These are phyloP conservation scores for Propithecus deckenii DNA, from an alignment of 2,797 vertebrate genomes.

Conservation along the genomic window DNA sequence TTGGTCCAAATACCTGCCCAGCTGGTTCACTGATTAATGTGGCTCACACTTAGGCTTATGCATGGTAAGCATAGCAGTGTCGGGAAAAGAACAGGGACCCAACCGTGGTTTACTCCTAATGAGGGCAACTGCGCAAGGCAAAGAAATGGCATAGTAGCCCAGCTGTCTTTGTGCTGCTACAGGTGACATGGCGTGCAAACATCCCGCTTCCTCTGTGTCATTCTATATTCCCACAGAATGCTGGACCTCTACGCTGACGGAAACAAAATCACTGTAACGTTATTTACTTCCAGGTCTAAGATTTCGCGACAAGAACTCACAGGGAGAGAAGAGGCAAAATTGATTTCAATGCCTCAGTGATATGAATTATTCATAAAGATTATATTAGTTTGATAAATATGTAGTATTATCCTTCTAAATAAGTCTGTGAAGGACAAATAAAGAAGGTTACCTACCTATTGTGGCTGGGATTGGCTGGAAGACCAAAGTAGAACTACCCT, in stretches of 20 bases:
- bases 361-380: not conserved
- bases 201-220: not conserved
- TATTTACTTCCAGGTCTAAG: not conserved
- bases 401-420: not conserved
- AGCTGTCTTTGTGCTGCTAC: not conserved
- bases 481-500: not conserved
- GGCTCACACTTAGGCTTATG: not conserved
- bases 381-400: not conserved
- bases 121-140: not conserved
- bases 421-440: not conserved
- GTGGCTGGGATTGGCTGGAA: not conserved
- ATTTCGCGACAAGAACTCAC: not conserved
- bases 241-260: not conserved
- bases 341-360: not conserved
- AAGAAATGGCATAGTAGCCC: not conserved
- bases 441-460: not conserved
- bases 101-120: not conserved
- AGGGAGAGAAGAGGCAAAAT: not conserved
- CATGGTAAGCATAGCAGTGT: not conserved
- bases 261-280: not conserved
- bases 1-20: not conserved
- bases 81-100: not conserved
- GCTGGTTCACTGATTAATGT: not conserved
- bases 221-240: not conserved
- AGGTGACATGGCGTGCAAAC: not conserved